Evolutionary conservation across 1,140 invertebrate species (phyloP).

Genomic region (Brachionus sp.): DNA sequence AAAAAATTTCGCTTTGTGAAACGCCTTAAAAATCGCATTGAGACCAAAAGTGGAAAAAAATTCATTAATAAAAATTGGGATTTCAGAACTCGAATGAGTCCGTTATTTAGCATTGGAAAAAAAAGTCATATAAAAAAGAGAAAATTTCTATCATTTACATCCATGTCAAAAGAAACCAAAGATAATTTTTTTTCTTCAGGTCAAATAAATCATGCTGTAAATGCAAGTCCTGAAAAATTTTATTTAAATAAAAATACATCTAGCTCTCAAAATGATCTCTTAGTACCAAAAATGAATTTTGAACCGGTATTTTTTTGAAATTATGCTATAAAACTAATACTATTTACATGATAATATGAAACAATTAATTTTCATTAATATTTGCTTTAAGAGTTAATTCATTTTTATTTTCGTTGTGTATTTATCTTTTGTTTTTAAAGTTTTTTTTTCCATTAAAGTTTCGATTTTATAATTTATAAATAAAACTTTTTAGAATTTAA

Average conservation of each 20-base stretch:
- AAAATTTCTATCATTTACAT: constrained; percentile 24
- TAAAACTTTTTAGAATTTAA: too few species aligned
- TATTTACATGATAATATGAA: background rate
- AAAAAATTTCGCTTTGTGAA: constrained; percentile 40
- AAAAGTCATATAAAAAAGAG: background rate
- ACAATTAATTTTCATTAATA: background rate
- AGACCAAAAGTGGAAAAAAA: constrained; percentile 10
- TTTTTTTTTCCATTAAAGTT: background rate
- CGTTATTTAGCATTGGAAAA: background rate
- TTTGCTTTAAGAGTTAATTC: background rate
- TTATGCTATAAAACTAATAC: background rate
- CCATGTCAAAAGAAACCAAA: background rate
- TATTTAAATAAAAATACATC: background rate
- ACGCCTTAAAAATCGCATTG: constrained; percentile 23
- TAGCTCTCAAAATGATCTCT: background rate
- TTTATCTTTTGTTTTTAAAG: background rate
- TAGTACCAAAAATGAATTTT: background rate
- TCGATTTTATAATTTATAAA: background rate
- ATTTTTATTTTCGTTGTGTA: background rate
- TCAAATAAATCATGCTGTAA: background rate
- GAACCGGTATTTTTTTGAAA: background rate
- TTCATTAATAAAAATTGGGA: background rate
- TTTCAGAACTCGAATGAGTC: background rate
- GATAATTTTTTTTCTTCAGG: background rate
- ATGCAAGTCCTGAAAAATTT: background rate